Evolutionary conservation across 2,797 vertebrate species (phyloP).

Genomic region (Distichodus sexfasciatus): DNA sequence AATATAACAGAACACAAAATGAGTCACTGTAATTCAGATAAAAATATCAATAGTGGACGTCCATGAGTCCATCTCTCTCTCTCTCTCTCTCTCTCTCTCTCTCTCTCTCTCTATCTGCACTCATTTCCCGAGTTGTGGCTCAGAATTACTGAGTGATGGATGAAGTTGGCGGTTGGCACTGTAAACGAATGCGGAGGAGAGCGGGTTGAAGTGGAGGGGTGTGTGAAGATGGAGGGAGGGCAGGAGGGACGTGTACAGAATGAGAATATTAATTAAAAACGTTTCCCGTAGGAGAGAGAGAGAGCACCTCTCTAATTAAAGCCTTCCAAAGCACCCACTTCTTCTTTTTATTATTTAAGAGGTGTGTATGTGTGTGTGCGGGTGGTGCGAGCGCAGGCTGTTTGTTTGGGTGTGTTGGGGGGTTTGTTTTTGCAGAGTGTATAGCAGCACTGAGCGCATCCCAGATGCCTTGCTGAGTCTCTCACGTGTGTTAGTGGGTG

Average conservation of each 20-base stretch:
- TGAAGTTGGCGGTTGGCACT: background rate
- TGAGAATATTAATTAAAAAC: slow-evolving; percentile 72
- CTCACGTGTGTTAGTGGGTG: background rate
- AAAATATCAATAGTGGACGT: no score
- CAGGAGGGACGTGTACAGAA: slow-evolving; percentile 39
- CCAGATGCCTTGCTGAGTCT: slow-evolving; percentile 1
- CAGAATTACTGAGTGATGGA: background rate
- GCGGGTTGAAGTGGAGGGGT: background rate
- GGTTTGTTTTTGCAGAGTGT: slow-evolving; percentile 32
- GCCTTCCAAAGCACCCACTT: slow-evolving; percentile 62
- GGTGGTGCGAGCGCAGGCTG: background rate
- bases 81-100: background rate
- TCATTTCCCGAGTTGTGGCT: no score
- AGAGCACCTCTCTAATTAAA: slow-evolving; percentile 67
- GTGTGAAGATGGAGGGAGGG: background rate
- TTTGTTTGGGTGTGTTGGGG: slow-evolving; percentile 8
- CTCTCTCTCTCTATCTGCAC: background rate
- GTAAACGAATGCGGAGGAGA: background rate
- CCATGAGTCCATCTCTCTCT: background rate
- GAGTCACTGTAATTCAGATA: no score
- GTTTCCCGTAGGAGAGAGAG: slow-evolving; percentile 64
- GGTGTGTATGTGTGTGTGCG: slow-evolving; percentile 20
- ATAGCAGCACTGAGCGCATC: slow-evolving; percentile 32
- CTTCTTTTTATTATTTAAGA: slow-evolving; percentile 68
- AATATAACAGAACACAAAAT: no score